phyloP scores from a whole-genome alignment of 2,113 vertebrate species.

The Salvelinus alpinus region DNA sequence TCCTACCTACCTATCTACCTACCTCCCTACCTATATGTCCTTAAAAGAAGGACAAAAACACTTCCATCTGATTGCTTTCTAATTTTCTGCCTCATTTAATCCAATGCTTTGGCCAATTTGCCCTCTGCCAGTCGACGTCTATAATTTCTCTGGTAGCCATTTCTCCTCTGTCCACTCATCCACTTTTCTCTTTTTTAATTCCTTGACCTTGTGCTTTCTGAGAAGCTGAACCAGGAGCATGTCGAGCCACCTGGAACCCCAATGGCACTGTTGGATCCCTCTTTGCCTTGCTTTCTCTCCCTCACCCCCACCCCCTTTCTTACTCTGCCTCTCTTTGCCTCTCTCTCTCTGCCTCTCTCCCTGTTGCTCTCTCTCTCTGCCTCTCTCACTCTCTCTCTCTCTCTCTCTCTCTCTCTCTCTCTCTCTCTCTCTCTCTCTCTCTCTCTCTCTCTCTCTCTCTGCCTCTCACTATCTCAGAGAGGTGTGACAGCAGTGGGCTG shows the following conservation, averaged over 20 bases:
- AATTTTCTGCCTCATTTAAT: constrained; percentile 43
- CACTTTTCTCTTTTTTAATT: constrained; percentile 4
- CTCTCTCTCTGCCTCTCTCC: background rate
- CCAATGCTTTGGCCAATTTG: background rate
- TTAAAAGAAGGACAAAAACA: constrained; percentile 6
- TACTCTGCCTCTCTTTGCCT: background rate
- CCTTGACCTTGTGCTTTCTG: constrained; percentile 3
- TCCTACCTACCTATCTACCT: too few species aligned
- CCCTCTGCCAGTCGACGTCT: background rate
- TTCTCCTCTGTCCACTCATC: background rate
- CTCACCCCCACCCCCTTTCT: background rate
- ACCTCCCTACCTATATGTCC: too few species aligned
- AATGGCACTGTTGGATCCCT: background rate
- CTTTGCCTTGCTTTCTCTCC: background rate
- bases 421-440: too few species aligned
- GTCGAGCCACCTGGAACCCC: background rate
- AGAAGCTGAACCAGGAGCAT: constrained; percentile 1
- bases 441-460: background rate
- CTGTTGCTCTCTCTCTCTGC: background rate
- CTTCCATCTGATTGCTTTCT: constrained; percentile 33
- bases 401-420: background rate
- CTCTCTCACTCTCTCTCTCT: background rate
- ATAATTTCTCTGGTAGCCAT: background rate
- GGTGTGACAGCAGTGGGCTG: background rate
- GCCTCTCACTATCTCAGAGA: background rate